These are phyloP conservation scores for Paratilapia polleni DNA, from an alignment of 2,113 vertebrate genomes.

Conservation along the genomic window DNA sequence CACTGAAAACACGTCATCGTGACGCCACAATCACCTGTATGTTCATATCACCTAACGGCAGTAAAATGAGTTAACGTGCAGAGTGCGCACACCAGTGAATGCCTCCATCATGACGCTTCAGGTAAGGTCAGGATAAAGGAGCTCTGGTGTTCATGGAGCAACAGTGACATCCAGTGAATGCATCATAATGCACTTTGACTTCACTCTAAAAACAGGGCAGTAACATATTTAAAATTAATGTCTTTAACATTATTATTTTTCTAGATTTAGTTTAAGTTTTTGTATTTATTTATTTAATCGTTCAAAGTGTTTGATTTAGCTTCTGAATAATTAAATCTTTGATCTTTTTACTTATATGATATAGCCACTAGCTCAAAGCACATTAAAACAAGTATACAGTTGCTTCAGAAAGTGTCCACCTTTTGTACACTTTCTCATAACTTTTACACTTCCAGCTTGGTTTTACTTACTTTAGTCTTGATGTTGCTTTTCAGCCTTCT, in stretches of 20 bases:
- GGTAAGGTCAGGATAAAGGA: background rate
- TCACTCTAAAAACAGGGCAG: background rate
- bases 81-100: background rate
- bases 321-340: rapidly evolving
- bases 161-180: background rate
- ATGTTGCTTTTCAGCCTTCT: no score
- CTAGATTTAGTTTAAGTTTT: background rate
- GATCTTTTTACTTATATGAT: background rate
- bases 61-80: background rate
- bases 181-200: background rate
- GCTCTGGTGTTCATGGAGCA: rapidly evolving
- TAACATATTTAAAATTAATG: background rate
- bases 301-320: background rate
- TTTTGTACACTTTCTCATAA: no score
- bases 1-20: background rate
- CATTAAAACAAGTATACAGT: no score
- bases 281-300: background rate
- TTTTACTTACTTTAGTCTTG: no score
- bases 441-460: no score
- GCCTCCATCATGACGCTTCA: background rate
- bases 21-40: background rate
- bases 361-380: background rate
- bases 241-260: background rate
- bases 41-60: background rate
- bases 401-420: no score